A percentile compares a stretch with the other conserved stretches of the same genome.
Evolutionary conservation across 2,113 vertebrate genomes (phyloP).

Genomic region (Ctenodactylus gundi): DNA sequence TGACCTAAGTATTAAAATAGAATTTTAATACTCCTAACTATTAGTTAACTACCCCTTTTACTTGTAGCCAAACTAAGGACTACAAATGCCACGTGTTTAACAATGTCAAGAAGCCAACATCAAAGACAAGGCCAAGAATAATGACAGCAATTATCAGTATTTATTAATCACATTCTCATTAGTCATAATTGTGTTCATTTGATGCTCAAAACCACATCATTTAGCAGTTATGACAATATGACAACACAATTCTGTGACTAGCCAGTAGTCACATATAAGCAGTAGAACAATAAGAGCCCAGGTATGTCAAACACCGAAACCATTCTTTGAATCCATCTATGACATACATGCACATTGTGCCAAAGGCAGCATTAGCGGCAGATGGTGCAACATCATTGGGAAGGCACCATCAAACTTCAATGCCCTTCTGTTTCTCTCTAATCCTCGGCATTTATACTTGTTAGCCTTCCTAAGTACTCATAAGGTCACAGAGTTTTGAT

Average conservation of each 20-base stretch:
- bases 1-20: background rate
- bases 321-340: rapidly evolving
- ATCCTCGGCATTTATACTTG: background rate
- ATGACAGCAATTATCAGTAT: background rate
- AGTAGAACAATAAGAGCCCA: background rate
- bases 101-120: background rate
- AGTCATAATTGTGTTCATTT: background rate
- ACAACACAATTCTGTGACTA: background rate
- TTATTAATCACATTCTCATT: background rate
- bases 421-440: background rate
- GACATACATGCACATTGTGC: too few species aligned
- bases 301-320: background rate
- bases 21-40: background rate
- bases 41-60: background rate
- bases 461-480: background rate
- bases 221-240: background rate
- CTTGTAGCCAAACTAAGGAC: background rate
- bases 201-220: background rate
- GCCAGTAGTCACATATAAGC: background rate
- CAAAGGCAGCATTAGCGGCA: background rate
- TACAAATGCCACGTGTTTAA: background rate
- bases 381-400: background rate
- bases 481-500: background rate
- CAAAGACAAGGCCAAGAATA: background rate
- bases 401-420: background rate